These are phyloP conservation scores for Tenodera sinensis DNA, from an alignment of 2,888 invertebrate species.

Conservation along the genomic window DNA sequence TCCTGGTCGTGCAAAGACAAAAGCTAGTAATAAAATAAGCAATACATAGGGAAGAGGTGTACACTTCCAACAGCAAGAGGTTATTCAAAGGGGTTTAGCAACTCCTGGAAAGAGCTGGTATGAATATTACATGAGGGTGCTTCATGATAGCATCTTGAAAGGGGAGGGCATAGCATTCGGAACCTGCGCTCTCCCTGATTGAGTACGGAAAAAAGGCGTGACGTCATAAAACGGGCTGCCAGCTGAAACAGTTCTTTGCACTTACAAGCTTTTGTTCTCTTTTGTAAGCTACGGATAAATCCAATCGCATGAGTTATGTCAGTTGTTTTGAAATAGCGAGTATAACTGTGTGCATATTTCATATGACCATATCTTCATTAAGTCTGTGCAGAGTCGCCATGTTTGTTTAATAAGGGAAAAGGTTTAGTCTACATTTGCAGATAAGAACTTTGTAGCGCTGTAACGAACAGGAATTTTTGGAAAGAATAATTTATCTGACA, in stretches of 20 bases:
- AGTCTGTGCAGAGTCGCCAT: neutral
- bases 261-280: neutral
- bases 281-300: neutral
- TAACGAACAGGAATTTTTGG: neutral
- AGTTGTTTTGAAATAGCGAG: neutral
- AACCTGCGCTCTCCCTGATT: neutral
- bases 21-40: conserved; percentile 12
- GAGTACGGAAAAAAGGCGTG: neutral
- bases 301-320: neutral
- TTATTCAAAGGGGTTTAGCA: neutral
- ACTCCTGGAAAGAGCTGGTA: neutral
- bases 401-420: neutral
- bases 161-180: neutral
- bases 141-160: conserved; percentile 25
- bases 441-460: neutral
- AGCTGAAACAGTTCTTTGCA: neutral
- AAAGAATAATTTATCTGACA: neutral
- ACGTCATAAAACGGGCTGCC: neutral
- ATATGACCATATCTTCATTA: neutral
- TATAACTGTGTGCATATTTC: neutral
- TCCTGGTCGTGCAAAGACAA: neutral
- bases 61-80: neutral
- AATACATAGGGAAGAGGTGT: neutral
- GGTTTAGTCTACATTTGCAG: neutral
- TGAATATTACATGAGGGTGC: conserved; percentile 25